These are phyloP conservation scores for Elgonia sp. DNA, from an alignment of 2,888 invertebrate species.

Conservation along the genomic window DNA sequence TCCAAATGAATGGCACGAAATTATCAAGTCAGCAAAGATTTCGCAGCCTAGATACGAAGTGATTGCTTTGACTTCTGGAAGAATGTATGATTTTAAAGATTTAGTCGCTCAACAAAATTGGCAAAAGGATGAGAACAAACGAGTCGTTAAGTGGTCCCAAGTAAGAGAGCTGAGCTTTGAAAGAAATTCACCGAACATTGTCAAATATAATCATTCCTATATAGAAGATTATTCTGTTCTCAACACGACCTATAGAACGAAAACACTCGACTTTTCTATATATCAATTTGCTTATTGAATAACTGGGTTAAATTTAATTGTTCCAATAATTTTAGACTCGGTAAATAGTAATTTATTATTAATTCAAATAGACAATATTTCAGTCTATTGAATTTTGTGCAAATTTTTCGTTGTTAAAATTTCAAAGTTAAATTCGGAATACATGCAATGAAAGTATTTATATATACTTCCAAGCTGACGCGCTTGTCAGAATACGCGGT, in stretches of 20 bases:
- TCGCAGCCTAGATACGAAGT: slow-evolving; percentile 55
- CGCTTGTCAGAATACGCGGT: too few relatives aligned
- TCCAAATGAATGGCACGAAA: slow-evolving; percentile 37
- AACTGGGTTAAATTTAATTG: too few relatives aligned
- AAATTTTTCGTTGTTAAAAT: too few relatives aligned
- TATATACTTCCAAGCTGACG: too few relatives aligned
- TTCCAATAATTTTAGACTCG: too few relatives aligned
- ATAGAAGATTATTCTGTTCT: slow-evolving; percentile 15
- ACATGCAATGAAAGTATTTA: too few relatives aligned
- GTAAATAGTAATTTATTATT: too few relatives aligned
- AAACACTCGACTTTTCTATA: slow-evolving; percentile 14
- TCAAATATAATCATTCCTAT: slow-evolving; percentile 34
- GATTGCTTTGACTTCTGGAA: slow-evolving; percentile 36
- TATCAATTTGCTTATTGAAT: too few relatives aligned
- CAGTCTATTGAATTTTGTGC: too few relatives aligned
- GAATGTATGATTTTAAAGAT: slow-evolving; percentile 58
- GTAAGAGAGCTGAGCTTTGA: slow-evolving; percentile 30
- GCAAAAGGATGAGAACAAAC: slow-evolving; percentile 44
- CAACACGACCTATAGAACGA: slow-evolving; percentile 10
- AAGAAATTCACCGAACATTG: slow-evolving; percentile 29
- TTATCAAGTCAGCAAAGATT: slow-evolving; percentile 53
- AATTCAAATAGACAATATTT: too few relatives aligned
- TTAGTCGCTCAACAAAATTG: slow-evolving; percentile 60
- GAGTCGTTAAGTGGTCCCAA: slow-evolving; percentile 52
- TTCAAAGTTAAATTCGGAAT: too few relatives aligned